phyloP scores from a whole-genome alignment of 2,113 vertebrate species.

The Nothobranchius kuhntae region DNA sequence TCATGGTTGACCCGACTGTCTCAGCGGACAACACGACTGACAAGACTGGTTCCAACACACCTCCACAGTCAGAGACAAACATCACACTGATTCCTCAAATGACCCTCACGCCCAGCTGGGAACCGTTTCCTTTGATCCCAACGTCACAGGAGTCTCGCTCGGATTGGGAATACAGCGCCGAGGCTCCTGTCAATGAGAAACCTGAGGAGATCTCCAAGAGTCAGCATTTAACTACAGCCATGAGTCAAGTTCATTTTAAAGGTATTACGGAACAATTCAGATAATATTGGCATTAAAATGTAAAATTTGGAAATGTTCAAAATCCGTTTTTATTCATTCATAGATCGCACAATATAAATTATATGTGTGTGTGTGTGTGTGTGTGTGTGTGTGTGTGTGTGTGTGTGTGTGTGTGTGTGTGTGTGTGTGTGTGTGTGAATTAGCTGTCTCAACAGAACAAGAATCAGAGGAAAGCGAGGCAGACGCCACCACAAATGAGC shows the following conservation, averaged over 20 bases:
- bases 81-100: constrained; percentile 60
- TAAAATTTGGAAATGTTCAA: neutral
- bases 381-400: no score
- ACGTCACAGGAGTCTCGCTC: constrained; percentile 61
- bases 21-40: constrained; percentile 25
- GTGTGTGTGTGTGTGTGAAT: no score
- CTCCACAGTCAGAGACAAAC: constrained; percentile 26
- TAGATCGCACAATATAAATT: no score
- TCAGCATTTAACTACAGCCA: neutral
- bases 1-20: neutral
- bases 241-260: constrained; percentile 10
- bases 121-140: constrained; percentile 29
- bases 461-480: constrained; percentile 2
- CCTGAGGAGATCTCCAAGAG: constrained; percentile 10
- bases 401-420: no score
- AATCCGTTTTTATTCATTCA: no score
- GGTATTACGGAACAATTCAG: neutral
- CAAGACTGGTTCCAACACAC: constrained; percentile 16
- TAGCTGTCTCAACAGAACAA: constrained; percentile 20
- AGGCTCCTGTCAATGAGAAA: constrained; percentile 33
- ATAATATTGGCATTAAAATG: no score
- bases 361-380: no score
- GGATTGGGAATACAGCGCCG: constrained; percentile 65
- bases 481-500: constrained; percentile 15
- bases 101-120: constrained; percentile 46